Evolutionary conservation across 2,113 vertebrate genomes (phyloP), one percentile per base, ranked within the genome.

Genomic region (Colinus virginianus): DNA sequence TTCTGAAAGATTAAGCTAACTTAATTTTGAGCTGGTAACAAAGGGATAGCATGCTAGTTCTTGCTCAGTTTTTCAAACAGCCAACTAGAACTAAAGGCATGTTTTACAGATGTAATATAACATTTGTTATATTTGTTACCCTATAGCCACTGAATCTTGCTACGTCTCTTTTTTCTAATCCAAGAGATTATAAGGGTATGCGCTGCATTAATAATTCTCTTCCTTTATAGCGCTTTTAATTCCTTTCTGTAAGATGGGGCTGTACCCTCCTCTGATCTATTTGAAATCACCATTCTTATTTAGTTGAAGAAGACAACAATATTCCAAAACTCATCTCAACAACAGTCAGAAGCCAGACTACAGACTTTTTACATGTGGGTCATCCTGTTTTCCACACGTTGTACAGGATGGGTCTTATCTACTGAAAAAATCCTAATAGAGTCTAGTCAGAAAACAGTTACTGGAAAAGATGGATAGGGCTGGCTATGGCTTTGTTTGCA

Each of bases 11-110:
- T 53, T 74, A 85, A 77, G 36, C 3, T 10, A 88, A 67, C 55
- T 83, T 94, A 66, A 88, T 72, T 87, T 90, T 62, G 87, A 93
- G 92, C 34, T 59, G 70, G 23, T 36, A 32, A 48, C 40, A 14
- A 11, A 67, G 22, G 40, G 15, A 46, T 66, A 90, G 69, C 38
- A 56, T 9, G 23, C 34, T 69, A 30, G 75, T 75, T 69, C 55
- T 76, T 90, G 42, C 45, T 82, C 36, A 21, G 21, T 88, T 90
- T 30, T 45, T 81, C 46, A 49, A 64, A 40, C 28, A 87, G 9
- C 13, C 68, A 92, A 69, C n/a, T 72, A 13, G 34, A 84, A 88
- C 17, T 78, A 66, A 64, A 62, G 4, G 13, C 4, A 5, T 21
- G 38, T 72, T 21, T 82, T 74, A 55, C 21, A 61, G n/a, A 40